These are phyloP conservation scores for Actenoides hombroni DNA, from an alignment of 2,113 vertebrate species.

Conservation along the genomic window DNA sequence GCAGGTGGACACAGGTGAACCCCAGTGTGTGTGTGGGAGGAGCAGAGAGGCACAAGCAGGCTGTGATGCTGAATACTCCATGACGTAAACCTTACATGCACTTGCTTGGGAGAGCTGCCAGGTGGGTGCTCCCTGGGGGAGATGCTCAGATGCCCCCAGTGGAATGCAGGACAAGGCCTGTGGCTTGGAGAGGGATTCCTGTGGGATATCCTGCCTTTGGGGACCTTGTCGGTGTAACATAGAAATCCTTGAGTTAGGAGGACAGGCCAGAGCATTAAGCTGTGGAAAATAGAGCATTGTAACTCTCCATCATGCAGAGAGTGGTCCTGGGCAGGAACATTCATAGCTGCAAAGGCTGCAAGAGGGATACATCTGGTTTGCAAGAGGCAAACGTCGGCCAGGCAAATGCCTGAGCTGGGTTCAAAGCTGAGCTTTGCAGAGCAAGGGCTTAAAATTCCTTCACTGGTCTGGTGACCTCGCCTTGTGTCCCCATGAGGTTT, in stretches of 20 bases:
- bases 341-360: not conserved
- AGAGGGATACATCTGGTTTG: not conserved
- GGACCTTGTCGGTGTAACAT: accelerated
- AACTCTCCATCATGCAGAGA: not conserved
- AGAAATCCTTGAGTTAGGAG: not conserved
- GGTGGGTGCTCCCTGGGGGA: not conserved
- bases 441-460: not conserved
- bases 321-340: not conserved
- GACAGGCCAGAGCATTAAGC: accelerated
- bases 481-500: not conserved
- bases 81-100: not conserved
- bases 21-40: not conserved
- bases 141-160: not conserved
- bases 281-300: not conserved
- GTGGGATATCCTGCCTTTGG: accelerated
- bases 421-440: not conserved
- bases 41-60: not conserved
- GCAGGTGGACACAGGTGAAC: not conserved
- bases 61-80: not conserved
- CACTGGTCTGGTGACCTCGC: not conserved
- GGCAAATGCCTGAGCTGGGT: not conserved
- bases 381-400: not conserved
- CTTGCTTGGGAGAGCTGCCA: not conserved
- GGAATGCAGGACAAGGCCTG: not conserved
- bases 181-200: not conserved